These are phyloP conservation scores for Cyclophora punctaria DNA, from an alignment of 2,888 invertebrate genomes.

Conservation along the genomic window DNA sequence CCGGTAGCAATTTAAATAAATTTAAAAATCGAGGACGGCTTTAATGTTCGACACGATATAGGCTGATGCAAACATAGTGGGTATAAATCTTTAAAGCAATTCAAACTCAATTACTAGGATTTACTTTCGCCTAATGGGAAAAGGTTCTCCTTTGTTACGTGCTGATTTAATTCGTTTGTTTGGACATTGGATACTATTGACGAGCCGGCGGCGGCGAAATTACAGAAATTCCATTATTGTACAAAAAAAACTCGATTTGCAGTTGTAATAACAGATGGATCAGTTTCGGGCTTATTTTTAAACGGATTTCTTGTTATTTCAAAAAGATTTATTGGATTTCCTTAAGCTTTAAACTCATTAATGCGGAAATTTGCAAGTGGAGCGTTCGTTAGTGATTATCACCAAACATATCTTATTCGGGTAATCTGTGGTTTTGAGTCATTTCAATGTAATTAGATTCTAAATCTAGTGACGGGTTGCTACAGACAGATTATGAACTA, in stretches of 20 bases:
- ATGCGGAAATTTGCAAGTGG: no score
- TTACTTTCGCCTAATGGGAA: constrained; percentile 63
- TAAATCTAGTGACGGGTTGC: no score
- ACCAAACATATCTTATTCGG: no score
- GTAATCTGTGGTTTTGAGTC: no score
- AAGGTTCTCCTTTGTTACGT: constrained; percentile 52
- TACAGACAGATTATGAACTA: no score
- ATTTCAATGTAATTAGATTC: no score
- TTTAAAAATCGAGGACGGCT: constrained; percentile 42
- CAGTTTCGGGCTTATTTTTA: no score
- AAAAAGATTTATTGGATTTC: no score
- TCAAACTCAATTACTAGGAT: constrained; percentile 68
- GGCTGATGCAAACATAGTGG: constrained; percentile 43
- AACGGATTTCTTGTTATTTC: no score
- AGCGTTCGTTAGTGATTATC: no score
- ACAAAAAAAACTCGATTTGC: not conserved
- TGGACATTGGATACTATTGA: constrained; percentile 44
- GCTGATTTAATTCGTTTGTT: constrained; percentile 56
- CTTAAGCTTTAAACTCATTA: no score
- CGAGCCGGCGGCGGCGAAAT: constrained; percentile 25
- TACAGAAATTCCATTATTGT: not conserved
- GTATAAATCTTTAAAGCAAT: constrained; percentile 68
- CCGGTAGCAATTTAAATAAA: constrained; percentile 40
- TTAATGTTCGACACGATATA: constrained; percentile 41
- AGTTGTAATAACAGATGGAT: no score